Base-by-base conservation (phyloP, 35 echinoderm and acorn worm genomes). In the Eucidaris tribuloides region DNA sequence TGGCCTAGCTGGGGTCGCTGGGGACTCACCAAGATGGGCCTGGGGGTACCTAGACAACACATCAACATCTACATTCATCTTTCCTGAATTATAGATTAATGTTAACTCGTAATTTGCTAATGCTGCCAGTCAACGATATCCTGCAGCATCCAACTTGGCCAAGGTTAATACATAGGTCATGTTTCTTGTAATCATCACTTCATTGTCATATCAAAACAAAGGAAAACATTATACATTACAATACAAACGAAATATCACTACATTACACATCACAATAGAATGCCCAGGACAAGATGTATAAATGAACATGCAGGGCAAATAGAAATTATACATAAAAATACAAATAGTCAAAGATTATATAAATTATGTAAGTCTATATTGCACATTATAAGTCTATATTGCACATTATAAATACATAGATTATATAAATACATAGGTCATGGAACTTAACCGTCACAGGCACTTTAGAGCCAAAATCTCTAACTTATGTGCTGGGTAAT, bases 401-500 rank as follows among this genome's bases (percentile, higher is more conserved):
- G n/a, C n/a, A n/a, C n/a, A n/a, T n/a, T n/a, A 57, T 61, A 59
- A 45, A 23, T 3, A 87, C 86, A 30, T 37, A 18, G 38, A 88
- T 71, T 42, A 68, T 41, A 14, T 22, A 42, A 22, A 55, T 77
- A 70, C 81, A 88, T 39, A 81, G 81, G 46, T 52, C 79, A 62
- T 82, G 48, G 45, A 82, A 82, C 39, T 82, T 82, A 3, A 60
- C 3, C 3, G 79, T 82, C 3, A 82, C 52, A 2, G 77, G 38
- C 77, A 37, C 43, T 32, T 79, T 79, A 3, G n/a, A n/a, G n/a
- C n/a, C n/a, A n/a, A n/a, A n/a, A 88, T 68, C 42, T 88, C 86
- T 50, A 88, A 20, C 65, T 88, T 88, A 23, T 81, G 74, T 14
- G 77, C 89, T 18, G 81, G 79, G 20, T 79, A 88, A 70, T 81